These are phyloP conservation scores for Holothuria scabra DNA, from an alignment of 53 echinoderm and acorn worm species.

Conservation along the genomic window DNA sequence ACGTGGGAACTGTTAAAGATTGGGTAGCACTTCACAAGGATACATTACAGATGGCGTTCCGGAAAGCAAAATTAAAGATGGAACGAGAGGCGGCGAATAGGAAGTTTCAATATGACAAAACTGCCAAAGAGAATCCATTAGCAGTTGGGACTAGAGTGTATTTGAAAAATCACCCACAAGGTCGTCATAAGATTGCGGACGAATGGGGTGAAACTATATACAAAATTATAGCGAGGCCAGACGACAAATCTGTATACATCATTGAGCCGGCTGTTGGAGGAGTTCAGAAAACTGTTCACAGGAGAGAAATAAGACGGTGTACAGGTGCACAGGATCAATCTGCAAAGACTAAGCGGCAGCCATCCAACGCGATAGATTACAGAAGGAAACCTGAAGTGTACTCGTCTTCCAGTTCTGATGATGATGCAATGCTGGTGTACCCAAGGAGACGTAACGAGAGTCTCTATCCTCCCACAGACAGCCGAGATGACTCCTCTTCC, in stretches of 20 bases:
- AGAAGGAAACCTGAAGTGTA: too few relatives aligned
- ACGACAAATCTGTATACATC: not conserved
- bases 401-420: too few relatives aligned
- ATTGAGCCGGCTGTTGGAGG: not conserved
- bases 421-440: too few relatives aligned
- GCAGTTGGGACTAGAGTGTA: constrained; percentile 9
- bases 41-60: constrained; percentile 8
- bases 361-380: too few relatives aligned
- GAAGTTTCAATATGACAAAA: constrained; percentile 26
- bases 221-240: constrained; percentile 11
- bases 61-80: constrained; percentile 51
- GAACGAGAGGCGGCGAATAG: constrained; percentile 2
- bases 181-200: constrained; percentile 24
- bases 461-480: not conserved
- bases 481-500: not conserved
- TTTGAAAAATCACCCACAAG: constrained; percentile 14
- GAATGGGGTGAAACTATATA: constrained; percentile 14
- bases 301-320: not conserved
- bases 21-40: constrained; percentile 34
- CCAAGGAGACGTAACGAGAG: not conserved
- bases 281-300: not conserved
- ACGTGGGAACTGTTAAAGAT: not conserved
- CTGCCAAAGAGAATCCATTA: constrained; percentile 12
- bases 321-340: not conserved
- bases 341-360: not conserved